Base-by-base conservation (phyloP, 2,797 vertebrate species). In the Acipenser ruthenus region DNA sequence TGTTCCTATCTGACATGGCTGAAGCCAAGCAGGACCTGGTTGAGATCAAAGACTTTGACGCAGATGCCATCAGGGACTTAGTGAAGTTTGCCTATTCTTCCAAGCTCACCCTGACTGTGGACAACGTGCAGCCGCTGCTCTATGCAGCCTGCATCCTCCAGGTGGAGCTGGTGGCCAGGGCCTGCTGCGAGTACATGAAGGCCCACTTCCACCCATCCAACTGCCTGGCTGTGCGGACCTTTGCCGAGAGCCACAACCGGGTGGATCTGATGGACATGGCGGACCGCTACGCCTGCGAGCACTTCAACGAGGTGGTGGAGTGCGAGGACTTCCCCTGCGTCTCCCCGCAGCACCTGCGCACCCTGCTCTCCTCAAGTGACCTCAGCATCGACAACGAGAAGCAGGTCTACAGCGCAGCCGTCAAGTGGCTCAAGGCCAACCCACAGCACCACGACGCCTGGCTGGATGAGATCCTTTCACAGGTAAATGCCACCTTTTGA, bases 111-210 rank as follows among this genome's bases (percentile, higher is more conserved):
- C 75, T 99, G 74, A 98, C 95, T 0, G 94, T 99, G 62, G 96
- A 98, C 78, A 99, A 98, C 0, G 96, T 99, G 58, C 97, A 99
- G 79, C 95, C 95, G 0, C 90, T 99, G 65, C 81, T 99, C 10
- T 99, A 99, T 0, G 97, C 96, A 0, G 96, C 96, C 47, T 99
- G 96, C 80, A 99, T 99, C 72, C 93, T 98, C 1, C 90, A 91
- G 79, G 96, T 99, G 62, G 96, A 99, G 75, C 77, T 97, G 77
- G 94, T 99, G 63, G 97, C 96, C 0, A 90, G 91, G 72, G 96
- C 97, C 3, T 99, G 97, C 79, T 99, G 96, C n/a, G 95, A 98
- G 69, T 99, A 98, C 86, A 99, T 99, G 97, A 97, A 97, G 80
- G 88, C 94, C 65, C 96, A 99, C 80, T 97, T 99, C 67, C 95